Evolutionary conservation across 1,140 invertebrate species (phyloP), one percentile per base, ranked within the genome.

Genomic region (Drosophila burlai): DNA sequence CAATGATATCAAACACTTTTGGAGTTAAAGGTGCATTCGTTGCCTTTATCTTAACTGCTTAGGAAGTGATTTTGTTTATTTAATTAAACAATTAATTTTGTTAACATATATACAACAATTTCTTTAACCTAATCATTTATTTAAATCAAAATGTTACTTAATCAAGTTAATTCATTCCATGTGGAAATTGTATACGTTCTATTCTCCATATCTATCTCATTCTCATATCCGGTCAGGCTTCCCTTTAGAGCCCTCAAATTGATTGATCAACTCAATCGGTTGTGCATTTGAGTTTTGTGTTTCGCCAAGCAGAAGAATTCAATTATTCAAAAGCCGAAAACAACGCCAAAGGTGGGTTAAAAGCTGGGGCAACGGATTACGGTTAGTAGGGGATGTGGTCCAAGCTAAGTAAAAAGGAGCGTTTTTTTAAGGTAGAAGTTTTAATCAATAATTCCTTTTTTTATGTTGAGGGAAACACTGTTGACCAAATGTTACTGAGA

Each of bases 251-350:
- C 75, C 58, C 60, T 47, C 29, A 83, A 83, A 83, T 83, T 80
- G 81, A 84, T 84, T 84, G 77, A 83, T 84, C 76, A 83, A 84
- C 76, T 84, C 77, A 80, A 63, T 84, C 76, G 72, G 60, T 83
- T 83, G 63, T 84, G 81, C 81, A 83, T 75, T 80, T 71, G 42
- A 69, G 76, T 67, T 83, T 81, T 80, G 81, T 84, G 81, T 84
- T 84, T 84, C 81, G 42, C 61, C 81, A 84, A 84, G 81, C 81
- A 83, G 81, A 84, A 84, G 81, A 84, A 84, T 84, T 84, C 81
- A 84, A 84, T 84, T 84, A 84, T 84, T 84, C 77, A 83, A 77
- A 66, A 80, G 76, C 73, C 67, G 64, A 80, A 84, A 83, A 76
- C 81, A 84, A 76, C 52, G 31, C 50, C n/a, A 75, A 75, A 74